phyloP scores from a whole-genome alignment of 2,113 vertebrate species.

The Anseranas semipalmata region DNA sequence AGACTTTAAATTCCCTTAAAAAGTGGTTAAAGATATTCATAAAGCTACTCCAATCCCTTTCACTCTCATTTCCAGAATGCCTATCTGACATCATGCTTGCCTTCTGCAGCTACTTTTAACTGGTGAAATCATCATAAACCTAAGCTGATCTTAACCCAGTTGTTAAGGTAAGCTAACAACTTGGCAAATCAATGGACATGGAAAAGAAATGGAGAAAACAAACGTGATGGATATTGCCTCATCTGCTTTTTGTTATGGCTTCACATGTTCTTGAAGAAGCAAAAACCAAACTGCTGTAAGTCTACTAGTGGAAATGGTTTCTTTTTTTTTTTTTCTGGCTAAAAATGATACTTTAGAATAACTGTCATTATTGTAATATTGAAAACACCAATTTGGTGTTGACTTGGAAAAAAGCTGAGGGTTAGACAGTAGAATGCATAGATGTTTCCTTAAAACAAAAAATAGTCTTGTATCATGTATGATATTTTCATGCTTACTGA shows the following conservation, averaged over 20 bases:
- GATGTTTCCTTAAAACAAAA: background rate
- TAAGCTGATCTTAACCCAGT: background rate
- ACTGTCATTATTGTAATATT: background rate
- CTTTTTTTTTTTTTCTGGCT: background rate
- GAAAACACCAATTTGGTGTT: background rate
- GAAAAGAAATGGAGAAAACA: background rate
- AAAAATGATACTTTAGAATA: background rate
- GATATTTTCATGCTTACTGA: background rate
- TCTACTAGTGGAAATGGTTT: background rate
- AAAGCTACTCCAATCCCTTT: background rate
- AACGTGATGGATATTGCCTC: background rate
- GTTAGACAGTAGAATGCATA: background rate
- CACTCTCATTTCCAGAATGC: accelerated
- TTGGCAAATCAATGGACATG: background rate
- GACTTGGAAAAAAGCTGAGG: background rate
- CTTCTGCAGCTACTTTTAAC: background rate
- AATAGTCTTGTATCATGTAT: background rate
- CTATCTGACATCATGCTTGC: background rate
- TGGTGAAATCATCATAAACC: background rate
- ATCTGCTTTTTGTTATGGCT: background rate
- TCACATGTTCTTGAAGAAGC: background rate
- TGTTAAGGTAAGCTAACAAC: background rate
- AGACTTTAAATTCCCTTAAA: background rate
- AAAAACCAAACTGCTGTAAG: no score
- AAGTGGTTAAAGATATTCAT: background rate